These are phyloP conservation scores for Centropus bengalensis DNA, from an alignment of 2,113 vertebrate genomes.

Conservation along the genomic window DNA sequence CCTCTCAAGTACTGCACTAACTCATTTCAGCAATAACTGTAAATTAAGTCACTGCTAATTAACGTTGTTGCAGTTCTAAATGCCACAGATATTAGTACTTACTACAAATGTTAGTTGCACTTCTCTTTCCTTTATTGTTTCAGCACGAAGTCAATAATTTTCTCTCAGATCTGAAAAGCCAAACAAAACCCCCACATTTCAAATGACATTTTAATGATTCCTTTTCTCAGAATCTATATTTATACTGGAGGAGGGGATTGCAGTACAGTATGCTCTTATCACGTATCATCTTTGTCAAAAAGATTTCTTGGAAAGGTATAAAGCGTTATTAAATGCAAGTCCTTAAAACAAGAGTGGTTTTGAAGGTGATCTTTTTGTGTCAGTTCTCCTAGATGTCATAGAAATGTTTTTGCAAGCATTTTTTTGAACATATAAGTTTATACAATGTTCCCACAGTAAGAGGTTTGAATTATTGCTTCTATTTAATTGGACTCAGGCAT, in stretches of 20 bases:
- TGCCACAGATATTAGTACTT: background rate
- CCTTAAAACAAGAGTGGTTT: background rate
- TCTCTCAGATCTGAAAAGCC: background rate
- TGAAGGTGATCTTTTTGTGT: background rate
- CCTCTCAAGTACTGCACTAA: background rate
- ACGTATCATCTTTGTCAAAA: background rate
- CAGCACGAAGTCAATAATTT: background rate
- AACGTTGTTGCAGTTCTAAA: background rate
- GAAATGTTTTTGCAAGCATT: background rate
- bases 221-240: background rate
- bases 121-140: background rate
- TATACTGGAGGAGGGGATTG: background rate
- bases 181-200: fast-evolving
- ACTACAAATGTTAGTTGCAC: background rate
- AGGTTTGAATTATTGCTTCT: background rate
- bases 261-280: background rate
- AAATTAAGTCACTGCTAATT: background rate
- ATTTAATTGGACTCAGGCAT: background rate
- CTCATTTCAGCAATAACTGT: background rate
- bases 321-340: background rate
- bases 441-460: background rate
- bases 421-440: background rate
- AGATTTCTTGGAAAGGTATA: background rate
- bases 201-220: background rate
- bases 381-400: background rate